Evolutionary conservation across 2,113 vertebrate species (phyloP), one percentile per base, ranked within the genome.

Genomic region (Sula dactylatra): DNA sequence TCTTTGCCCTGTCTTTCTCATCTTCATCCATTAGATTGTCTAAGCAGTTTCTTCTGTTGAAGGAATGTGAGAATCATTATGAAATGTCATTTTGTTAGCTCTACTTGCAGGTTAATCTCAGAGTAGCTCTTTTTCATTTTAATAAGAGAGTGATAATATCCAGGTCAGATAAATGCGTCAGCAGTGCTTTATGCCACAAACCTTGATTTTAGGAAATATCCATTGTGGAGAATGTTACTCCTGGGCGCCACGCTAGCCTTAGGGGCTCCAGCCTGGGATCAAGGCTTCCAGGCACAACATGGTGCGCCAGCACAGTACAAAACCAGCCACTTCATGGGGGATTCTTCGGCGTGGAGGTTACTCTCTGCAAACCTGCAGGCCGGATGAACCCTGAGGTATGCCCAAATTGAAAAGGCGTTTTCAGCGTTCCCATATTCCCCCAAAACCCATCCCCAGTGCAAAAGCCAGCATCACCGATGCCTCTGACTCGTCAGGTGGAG

Each of bases 1-100:
- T 98, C 98, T 98, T 99, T 96, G 98, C 98, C 82, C 97, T 98
- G 96, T 98, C 98, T 97, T 99, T 99, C 98, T 99, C 98, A 98
- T 99, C 98, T 97, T 98, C 98, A 98, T 99, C 98, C 98, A 99
- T 99, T 96, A 98, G 98, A 98, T 98, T 98, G 95, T 98, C 98
- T 97, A 96, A 87, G 94, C 97, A 98, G 97, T 94, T 97, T 98
- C 98, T 98, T 94, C 98, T 98, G 96, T 95, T 69, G 87, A 97
- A 96, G 89, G 78, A 97, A 98, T 91, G 82, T 6, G 13, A 96
- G 52, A 95, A 93, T 91, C 94, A 83, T 94, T 96, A 93, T 7
- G 26, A 71, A 74, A 45, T 93, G 92, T 78, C 94, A 86, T 85
- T 92, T 83, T 88, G 90, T 88, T 82, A 94, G 79, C 34, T 97